phyloP scores from a whole-genome alignment of 2,113 vertebrate species.

The Lota lota region DNA sequence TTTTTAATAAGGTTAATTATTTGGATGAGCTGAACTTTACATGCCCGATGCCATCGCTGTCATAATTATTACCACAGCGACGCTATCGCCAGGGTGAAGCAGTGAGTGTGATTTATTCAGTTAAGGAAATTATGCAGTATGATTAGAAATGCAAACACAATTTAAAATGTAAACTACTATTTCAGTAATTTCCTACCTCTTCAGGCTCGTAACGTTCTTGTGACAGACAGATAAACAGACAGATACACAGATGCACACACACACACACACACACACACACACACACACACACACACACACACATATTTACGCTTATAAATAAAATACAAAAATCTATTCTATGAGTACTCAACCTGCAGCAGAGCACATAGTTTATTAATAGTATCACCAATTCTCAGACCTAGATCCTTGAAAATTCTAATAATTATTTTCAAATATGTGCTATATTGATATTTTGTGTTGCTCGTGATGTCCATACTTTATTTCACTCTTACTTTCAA shows the following conservation, averaged over 20 bases:
- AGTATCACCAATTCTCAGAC: not conserved
- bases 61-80: conserved; percentile 77
- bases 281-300: too few species aligned
- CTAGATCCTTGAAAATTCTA: not conserved
- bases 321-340: not conserved
- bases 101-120: conserved; percentile 88
- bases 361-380: not conserved
- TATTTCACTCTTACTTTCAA: too few species aligned
- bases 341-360: not conserved
- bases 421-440: not conserved
- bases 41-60: conserved; percentile 72
- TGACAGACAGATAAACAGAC: not conserved
- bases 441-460: not conserved
- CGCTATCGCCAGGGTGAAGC: conserved; percentile 82
- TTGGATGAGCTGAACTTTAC: conserved; percentile 75
- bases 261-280: too few species aligned
- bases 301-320: too few species aligned
- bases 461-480: too few species aligned
- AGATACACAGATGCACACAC: too few species aligned
- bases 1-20: conserved; percentile 66
- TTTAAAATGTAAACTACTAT: conserved; percentile 78
- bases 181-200: conserved; percentile 28
- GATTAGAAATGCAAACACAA: conserved; percentile 95
- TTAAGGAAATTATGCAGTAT: conserved; percentile 88
- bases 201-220: not conserved